These are phyloP conservation scores for Psophia crepitans DNA, from an alignment of 2,113 vertebrate species.

Conservation along the genomic window DNA sequence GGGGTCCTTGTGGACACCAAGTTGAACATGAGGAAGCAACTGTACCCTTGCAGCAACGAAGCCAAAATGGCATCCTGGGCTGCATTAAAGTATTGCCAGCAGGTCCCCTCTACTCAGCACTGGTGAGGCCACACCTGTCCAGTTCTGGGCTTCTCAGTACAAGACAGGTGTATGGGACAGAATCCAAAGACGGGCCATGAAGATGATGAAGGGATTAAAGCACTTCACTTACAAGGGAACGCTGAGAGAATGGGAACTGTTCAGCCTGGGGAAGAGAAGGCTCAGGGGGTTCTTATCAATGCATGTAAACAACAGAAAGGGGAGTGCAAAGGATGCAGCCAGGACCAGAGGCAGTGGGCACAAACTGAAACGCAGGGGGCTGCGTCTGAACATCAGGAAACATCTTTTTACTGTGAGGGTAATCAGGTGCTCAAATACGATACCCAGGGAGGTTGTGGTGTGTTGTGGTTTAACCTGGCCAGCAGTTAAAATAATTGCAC, in stretches of 20 bases:
- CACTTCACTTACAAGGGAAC: background rate
- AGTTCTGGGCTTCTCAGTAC: background rate
- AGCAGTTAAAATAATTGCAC: too few relatives aligned
- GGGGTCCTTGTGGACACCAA: background rate
- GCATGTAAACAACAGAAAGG: background rate
- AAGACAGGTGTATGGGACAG: background rate
- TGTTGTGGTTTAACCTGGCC: too few relatives aligned
- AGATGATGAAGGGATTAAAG: background rate
- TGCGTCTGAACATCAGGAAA: background rate
- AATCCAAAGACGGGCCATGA: rapidly evolving
- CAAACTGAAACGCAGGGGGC: background rate
- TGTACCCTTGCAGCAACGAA: background rate
- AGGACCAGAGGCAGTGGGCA: background rate
- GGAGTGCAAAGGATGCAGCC: background rate
- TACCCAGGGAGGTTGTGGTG: background rate
- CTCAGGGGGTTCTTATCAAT: background rate
- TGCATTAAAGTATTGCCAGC: background rate
- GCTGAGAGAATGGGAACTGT: background rate
- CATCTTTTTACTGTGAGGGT: background rate
- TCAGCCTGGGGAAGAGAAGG: background rate
- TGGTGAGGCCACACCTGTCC: background rate
- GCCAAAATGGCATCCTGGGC: rapidly evolving
- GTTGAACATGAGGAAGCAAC: background rate
- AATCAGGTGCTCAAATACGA: background rate
- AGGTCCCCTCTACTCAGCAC: background rate